A percentile compares a stretch with the other conserved stretches of the same genome.
These are phyloP conservation scores for Tillus elongatus DNA, from an alignment of 2,888 invertebrate genomes.

Conservation along the genomic window DNA sequence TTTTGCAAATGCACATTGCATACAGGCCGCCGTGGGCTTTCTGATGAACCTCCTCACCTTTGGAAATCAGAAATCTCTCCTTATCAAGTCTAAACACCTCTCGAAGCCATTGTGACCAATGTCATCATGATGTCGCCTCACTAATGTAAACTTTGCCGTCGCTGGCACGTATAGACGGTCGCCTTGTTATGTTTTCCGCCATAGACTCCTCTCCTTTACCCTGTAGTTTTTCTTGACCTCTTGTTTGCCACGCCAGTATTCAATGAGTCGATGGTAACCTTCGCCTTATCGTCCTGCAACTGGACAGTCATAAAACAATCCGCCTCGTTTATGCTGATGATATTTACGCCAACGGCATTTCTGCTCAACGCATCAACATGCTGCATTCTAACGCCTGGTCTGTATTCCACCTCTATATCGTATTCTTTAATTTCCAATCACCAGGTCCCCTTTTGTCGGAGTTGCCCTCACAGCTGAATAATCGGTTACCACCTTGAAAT, in stretches of 20 bases:
- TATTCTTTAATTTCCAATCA: conserved; percentile 21
- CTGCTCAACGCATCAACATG: conserved; percentile 19
- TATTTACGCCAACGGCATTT: conserved; percentile 9
- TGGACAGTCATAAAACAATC: conserved; percentile 24
- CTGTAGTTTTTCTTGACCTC: conserved; percentile 13
- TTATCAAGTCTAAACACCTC: conserved; percentile 15
- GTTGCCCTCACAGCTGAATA: conserved; percentile 20
- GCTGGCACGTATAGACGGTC: conserved; percentile 16
- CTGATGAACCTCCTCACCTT: conserved; percentile 25
- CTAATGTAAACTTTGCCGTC: conserved; percentile 7
- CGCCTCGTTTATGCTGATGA: conserved; percentile 14
- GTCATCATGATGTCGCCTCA: conserved; percentile 21
- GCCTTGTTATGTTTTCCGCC: conserved; percentile 10
- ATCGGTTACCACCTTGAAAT: conserved; percentile 22
- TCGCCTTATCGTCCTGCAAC: conserved; percentile 18
- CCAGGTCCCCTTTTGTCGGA: conserved; percentile 20
- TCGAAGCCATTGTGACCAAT: conserved; percentile 26
- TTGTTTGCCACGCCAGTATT: conserved; percentile 9
- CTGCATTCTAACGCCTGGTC: conserved; percentile 17
- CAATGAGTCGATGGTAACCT: conserved; percentile 14
- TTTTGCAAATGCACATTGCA: conserved; percentile 30
- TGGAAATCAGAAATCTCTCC: conserved; percentile 14
- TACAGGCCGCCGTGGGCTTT: conserved; percentile 27
- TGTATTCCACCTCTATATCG: conserved; percentile 17
- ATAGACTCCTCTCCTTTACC: conserved; percentile 18